A percentile compares a stretch with the other conserved stretches of the same genome.
Conservation (phyloP, 1,140 invertebrate genomes). For the Penaeus chinensis region DNA sequence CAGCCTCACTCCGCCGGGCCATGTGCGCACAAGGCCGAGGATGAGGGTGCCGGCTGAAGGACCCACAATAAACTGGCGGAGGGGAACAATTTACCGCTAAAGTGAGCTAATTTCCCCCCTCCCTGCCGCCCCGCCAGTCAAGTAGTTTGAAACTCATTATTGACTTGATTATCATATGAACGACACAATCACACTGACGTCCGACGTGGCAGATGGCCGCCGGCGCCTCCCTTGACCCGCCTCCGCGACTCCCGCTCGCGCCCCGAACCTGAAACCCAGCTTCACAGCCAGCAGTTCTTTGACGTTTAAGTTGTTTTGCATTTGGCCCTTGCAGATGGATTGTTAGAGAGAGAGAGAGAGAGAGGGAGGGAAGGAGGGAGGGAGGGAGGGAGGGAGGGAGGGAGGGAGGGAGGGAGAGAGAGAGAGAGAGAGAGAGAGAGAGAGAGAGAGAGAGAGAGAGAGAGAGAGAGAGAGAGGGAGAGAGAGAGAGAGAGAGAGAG, state of each 20-base stretch:
- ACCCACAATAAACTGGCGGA: background rate
- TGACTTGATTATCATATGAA: slow-evolving; percentile 53
- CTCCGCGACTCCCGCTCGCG: background rate
- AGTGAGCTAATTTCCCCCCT: slow-evolving; percentile 36
- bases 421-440: background rate
- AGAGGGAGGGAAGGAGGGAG: no score
- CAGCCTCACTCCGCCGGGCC: background rate
- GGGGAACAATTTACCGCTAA: slow-evolving; percentile 36
- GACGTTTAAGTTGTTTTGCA: no score
- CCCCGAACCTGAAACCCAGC: background rate
- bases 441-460: background rate
- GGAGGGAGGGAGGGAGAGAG: no score
- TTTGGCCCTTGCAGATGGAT: no score
- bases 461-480: slow-evolving; percentile 2
- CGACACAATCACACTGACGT: slow-evolving; percentile 37
- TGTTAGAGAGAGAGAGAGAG: no score
- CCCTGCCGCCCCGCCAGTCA: background rate
- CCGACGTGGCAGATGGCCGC: slow-evolving; percentile 37
- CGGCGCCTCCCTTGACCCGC: background rate
- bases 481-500: background rate
- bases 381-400: no score
- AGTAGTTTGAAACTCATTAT: slow-evolving; percentile 47
- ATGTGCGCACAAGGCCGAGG: no score
- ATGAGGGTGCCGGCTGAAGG: no score
- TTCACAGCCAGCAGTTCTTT: background rate